Evolutionary conservation across 2,797 vertebrate genomes (phyloP).

Genomic region (Diglossa cyanea): DNA sequence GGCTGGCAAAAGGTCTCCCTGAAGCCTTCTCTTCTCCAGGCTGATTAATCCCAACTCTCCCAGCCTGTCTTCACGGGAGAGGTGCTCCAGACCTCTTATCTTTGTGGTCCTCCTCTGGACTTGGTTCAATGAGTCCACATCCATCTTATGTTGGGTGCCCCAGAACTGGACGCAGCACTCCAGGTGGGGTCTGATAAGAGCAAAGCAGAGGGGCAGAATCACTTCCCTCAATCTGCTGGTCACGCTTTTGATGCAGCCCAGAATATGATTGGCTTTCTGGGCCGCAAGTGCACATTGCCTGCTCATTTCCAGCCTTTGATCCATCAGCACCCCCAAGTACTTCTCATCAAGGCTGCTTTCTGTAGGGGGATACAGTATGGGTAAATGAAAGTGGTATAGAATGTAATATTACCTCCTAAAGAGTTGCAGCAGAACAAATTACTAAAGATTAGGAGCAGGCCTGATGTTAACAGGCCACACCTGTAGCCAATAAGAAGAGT

Average conservation of each 20-base stretch:
- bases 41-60: not conserved
- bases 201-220: not conserved
- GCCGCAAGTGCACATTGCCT: not conserved
- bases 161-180: not conserved
- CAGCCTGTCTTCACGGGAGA: not conserved
- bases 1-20: not conserved
- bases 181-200: not conserved
- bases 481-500: no score
- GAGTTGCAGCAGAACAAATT: no score
- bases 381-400: no score
- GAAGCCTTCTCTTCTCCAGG: not conserved
- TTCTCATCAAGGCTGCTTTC: not conserved
- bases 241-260: not conserved
- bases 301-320: not conserved
- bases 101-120: accelerated
- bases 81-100: not conserved
- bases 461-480: no score
- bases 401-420: no score
- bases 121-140: accelerated
- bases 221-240: not conserved
- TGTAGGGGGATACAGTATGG: no score
- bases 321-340: not conserved
- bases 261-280: not conserved
- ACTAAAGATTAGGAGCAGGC: no score
- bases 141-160: not conserved